These are phyloP conservation scores for Trichonephila clavata DNA, from an alignment of 1,140 invertebrate species.

Conservation along the genomic window DNA sequence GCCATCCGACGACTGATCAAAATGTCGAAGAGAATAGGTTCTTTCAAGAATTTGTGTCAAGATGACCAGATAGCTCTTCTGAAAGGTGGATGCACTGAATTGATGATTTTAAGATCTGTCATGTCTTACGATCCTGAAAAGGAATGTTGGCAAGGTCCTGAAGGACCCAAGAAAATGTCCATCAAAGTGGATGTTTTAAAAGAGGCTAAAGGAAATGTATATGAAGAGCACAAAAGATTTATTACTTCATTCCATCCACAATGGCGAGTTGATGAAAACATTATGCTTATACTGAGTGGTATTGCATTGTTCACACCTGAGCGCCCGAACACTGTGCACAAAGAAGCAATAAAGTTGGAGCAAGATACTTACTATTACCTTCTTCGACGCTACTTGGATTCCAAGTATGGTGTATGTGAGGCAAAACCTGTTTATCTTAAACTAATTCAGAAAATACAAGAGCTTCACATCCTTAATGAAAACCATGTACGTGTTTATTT, in stretches of 20 bases:
- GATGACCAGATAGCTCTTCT: slow-evolving; percentile 94
- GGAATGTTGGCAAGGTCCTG: slow-evolving; percentile 88
- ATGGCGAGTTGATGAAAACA: slow-evolving; percentile 91
- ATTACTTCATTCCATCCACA: slow-evolving; percentile 89
- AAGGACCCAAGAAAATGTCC: slow-evolving; percentile 77
- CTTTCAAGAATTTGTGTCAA: slow-evolving; percentile 94
- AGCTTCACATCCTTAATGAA: slow-evolving; percentile 91
- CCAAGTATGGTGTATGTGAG: slow-evolving; percentile 90
- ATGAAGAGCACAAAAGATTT: slow-evolving; percentile 91
- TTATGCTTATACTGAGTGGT: slow-evolving; percentile 93
- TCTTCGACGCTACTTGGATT: slow-evolving; percentile 91
- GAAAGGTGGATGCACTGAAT: slow-evolving; percentile 94
- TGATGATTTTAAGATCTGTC: slow-evolving; percentile 94
- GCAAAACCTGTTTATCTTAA: slow-evolving; percentile 92
- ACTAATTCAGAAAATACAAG: slow-evolving; percentile 92
- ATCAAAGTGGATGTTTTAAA: slow-evolving; percentile 93
- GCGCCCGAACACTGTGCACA: slow-evolving; percentile 89
- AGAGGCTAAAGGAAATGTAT: slow-evolving; percentile 91
- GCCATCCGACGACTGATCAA: slow-evolving; percentile 94
- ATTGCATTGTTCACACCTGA: slow-evolving; percentile 94
- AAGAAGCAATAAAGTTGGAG: slow-evolving; percentile 91
- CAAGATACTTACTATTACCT: slow-evolving; percentile 96
- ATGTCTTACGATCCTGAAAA: slow-evolving; percentile 93
- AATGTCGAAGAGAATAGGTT: slow-evolving; percentile 94
- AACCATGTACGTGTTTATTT: slow-evolving; percentile 93